Evolutionary conservation across 2,888 invertebrate genomes (phyloP).

Genomic region (Thecocarcelia acutangulata): DNA sequence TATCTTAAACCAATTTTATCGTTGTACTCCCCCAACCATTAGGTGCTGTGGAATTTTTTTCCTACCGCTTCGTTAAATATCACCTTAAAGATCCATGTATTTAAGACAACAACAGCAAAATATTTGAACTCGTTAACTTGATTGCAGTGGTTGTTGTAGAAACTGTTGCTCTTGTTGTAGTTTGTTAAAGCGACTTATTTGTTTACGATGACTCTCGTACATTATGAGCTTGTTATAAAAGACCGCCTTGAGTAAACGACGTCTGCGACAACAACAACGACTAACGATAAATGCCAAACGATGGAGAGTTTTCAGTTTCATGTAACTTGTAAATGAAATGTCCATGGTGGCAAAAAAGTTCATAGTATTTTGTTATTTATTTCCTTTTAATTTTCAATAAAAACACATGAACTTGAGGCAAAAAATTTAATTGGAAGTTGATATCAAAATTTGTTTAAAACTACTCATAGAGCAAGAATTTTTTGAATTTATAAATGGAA

Average conservation of each 20-base stretch:
- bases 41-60: background rate
- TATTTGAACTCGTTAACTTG: slow-evolving; percentile 68
- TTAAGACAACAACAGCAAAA: slow-evolving; percentile 57
- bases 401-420: background rate
- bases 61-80: slow-evolving; percentile 31
- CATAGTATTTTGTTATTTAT: slow-evolving; percentile 68
- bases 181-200: slow-evolving; percentile 67
- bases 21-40: slow-evolving; percentile 15
- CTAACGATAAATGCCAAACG: slow-evolving; percentile 56
- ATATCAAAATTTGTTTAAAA: slow-evolving; percentile 1
- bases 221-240: slow-evolving; percentile 63
- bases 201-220: slow-evolving; percentile 65
- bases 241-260: slow-evolving; percentile 55
- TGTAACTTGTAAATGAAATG: slow-evolving; percentile 66
- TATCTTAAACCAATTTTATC: slow-evolving; percentile 33
- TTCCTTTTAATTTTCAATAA: slow-evolving; percentile 64
- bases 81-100: slow-evolving; percentile 61
- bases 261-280: slow-evolving; percentile 13
- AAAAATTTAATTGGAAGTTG: background rate
- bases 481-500: no score
- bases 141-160: slow-evolving; percentile 27
- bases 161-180: slow-evolving; percentile 12
- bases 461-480: no score
- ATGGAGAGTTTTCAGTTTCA: slow-evolving; percentile 61
- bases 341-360: slow-evolving; percentile 67